A percentile compares a stretch with the other conserved stretches of the same genome.
Evolutionary conservation across 30 jellyfish, hydroid and myxozoan genomes (phyloP).

Genomic region (Aurelia sp.): DNA sequence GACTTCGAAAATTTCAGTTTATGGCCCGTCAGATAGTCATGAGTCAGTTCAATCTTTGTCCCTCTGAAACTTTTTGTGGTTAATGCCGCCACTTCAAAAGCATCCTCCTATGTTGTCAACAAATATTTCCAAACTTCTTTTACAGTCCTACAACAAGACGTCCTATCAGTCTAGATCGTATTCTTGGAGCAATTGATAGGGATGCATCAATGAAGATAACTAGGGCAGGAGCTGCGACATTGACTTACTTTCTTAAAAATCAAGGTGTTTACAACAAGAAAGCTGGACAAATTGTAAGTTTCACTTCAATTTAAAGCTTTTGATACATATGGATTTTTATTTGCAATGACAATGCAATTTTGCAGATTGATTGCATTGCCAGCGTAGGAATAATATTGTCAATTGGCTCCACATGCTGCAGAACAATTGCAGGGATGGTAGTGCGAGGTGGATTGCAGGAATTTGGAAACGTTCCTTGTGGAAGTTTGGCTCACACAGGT

Average conservation of each 20-base stretch:
- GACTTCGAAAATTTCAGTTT: no score
- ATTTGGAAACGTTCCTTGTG: no score
- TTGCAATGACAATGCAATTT: no score
- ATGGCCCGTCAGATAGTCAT: no score
- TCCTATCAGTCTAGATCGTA: conserved; percentile 38
- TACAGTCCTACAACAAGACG: conserved; percentile 48
- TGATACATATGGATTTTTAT: no score
- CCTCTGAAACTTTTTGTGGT: not conserved
- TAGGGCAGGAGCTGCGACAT: conserved; percentile 58
- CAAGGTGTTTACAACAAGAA: conserved; percentile 63
- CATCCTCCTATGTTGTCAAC: not conserved
- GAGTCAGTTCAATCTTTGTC: not conserved
- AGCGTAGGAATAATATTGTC: no score
- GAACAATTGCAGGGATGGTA: no score
- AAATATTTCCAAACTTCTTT: not conserved
- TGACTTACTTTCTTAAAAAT: conserved; percentile 65
- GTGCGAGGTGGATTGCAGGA: no score
- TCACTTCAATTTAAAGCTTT: not conserved
- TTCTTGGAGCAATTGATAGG: conserved; percentile 52
- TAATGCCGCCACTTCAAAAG: not conserved
- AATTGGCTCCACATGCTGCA: no score
- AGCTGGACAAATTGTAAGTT: conserved; percentile 69
- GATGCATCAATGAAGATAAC: conserved; percentile 33
- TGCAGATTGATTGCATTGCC: no score
- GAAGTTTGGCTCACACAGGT: no score